A percentile compares a stretch with the other conserved stretches of the same genome.
These are phyloP conservation scores for Diglossa brunneiventris DNA, from an alignment of 2,113 vertebrate species.

Conservation along the genomic window DNA sequence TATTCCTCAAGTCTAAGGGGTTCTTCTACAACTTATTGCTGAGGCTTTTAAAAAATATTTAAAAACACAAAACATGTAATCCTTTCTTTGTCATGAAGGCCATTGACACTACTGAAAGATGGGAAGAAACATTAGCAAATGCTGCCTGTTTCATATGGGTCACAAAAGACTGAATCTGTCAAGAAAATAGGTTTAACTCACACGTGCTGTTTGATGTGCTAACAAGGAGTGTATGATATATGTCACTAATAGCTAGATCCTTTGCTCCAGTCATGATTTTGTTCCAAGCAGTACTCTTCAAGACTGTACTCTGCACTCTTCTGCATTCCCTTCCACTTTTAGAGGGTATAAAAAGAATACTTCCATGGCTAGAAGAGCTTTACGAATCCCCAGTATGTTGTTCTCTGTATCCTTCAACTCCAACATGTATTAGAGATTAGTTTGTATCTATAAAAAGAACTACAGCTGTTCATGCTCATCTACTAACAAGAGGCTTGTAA, in stretches of 20 bases:
- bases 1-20: neutral
- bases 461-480: slow-evolving; percentile 50
- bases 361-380: slow-evolving; percentile 5
- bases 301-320: neutral
- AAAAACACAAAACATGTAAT: neutral
- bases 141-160: neutral
- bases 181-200: neutral
- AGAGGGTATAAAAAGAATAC: slow-evolving; percentile 27
- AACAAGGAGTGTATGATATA: neutral
- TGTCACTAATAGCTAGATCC: neutral
- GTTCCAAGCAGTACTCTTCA: neutral
- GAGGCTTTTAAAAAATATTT: neutral
- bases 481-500: slow-evolving; percentile 44
- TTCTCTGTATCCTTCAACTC: slow-evolving; percentile 13
- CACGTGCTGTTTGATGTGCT: neutral
- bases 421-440: slow-evolving; percentile 51
- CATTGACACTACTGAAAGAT: neutral
- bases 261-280: neutral
- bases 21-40: neutral
- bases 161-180: neutral
- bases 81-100: neutral
- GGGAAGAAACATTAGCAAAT: neutral
- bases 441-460: slow-evolving; percentile 57
- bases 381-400: neutral
- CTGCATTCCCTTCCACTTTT: slow-evolving; percentile 32